These are phyloP conservation scores for Brienomyrus brachyistius DNA, from an alignment of 2,113 vertebrate genomes.

Conservation along the genomic window DNA sequence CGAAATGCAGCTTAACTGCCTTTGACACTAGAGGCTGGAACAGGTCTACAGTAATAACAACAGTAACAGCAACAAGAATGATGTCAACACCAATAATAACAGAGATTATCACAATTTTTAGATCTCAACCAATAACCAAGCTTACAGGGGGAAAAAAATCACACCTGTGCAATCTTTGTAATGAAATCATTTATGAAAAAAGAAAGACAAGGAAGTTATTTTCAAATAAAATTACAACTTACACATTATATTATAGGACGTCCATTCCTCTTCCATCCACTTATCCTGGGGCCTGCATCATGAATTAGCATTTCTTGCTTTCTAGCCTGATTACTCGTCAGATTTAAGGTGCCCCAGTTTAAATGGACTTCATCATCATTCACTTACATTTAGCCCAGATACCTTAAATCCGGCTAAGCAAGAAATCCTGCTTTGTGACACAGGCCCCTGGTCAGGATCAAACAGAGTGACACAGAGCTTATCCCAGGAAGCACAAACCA, in stretches of 20 bases:
- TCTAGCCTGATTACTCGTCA: not conserved
- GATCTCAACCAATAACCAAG: not conserved
- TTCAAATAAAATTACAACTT: not conserved
- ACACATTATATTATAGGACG: not conserved
- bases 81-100: not conserved
- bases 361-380: too few species aligned
- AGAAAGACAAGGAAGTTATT: not conserved
- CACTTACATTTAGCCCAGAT: not conserved
- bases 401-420: not conserved
- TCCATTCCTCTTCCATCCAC: not conserved
- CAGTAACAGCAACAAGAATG: not conserved
- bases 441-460: not conserved
- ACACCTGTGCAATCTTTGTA: not conserved
- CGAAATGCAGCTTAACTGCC: not conserved
- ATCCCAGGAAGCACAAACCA: not conserved
- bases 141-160: not conserved
- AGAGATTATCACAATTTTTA: not conserved
- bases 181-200: not conserved
- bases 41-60: not conserved
- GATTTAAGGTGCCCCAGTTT: not conserved
- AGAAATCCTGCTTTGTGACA: not conserved
- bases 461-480: not conserved
- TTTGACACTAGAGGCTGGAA: not conserved
- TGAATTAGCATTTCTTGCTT: not conserved
- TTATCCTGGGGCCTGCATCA: not conserved